Base-by-base conservation (phyloP, 2,113 vertebrate genomes). In the Deroptyus accipitrinus region DNA sequence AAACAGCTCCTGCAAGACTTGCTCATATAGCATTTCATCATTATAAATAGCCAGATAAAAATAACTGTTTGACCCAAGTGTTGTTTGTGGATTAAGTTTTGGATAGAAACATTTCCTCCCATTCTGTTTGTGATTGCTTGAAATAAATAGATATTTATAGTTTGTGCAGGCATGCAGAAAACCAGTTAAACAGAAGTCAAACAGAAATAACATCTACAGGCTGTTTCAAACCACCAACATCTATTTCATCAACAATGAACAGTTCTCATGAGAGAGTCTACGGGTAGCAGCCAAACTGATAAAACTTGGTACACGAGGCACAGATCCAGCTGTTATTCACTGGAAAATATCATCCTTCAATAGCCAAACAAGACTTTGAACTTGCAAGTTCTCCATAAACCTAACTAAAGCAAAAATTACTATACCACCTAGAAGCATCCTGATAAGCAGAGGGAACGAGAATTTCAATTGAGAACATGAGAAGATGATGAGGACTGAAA, bases 121-220 rank as follows among this genome's bases (percentile, higher is more conserved):
- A 62, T 94, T 92, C 75, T 55, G 35, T 85, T 79, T 83, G 67
- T 67, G 68, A 80, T 7, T 63, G 44, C 44, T 77, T 87, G 61
- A 91, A 95, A 95, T 77, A 96, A 95, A 88, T 27, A 68, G 33
- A 68, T 83, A 86, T 94, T 88, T 94, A 78, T 13, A 44, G 51
- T 79, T 91, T 75, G 62, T 49, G 39, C 76, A 75, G 54, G 22
- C 83, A 83, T 37, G 46, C 16, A 91, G 54, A 92, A 90, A 94
- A 88, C 41, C 18, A 92, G 44, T 74, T 90, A 90, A 92, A 90
- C 35, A 83, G 57, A 94, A 90, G 37, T 10, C 52, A 95, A 94
- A 79, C 4, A 94, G 42, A 94, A 93, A 91, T 69, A 88, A 94
- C 93, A 94, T 39, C 83, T 64, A 68, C 46, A 78, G 42, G 42